Evolutionary conservation across 2,113 vertebrate genomes (phyloP).

Genomic region (Micromys minutus): DNA sequence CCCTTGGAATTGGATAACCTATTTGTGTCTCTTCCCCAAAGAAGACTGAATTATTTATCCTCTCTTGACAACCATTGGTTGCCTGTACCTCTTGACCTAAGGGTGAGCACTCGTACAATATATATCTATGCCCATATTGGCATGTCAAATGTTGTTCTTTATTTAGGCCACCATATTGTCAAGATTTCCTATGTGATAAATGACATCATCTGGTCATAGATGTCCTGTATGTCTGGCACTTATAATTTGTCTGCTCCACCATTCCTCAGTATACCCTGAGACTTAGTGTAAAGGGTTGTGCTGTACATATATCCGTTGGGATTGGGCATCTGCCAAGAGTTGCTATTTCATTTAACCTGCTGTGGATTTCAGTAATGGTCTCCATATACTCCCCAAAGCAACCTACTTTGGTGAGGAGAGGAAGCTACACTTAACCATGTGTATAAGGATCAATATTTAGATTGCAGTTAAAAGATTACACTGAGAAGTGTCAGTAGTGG

Average conservation of each 20-base stretch:
- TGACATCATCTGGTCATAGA: not conserved
- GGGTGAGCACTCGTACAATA: not conserved
- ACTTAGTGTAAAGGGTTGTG: not conserved
- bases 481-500: not conserved
- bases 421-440: not conserved
- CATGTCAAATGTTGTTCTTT: not conserved
- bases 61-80: not conserved
- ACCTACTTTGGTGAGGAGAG: not conserved
- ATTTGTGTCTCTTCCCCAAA: not conserved
- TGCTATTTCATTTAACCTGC: not conserved
- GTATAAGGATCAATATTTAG: not conserved
- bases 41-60: not conserved
- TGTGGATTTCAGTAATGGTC: not conserved
- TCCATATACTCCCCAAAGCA: not conserved
- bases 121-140: not conserved
- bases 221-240: not conserved
- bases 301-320: not conserved
- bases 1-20: not conserved
- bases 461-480: not conserved
- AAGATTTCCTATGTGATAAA: not conserved
- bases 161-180: not conserved
- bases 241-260: not conserved
- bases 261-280: not conserved
- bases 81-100: not conserved
- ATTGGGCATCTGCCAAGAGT: not conserved